Base-by-base conservation (phyloP, 2,888 invertebrate genomes). In the Sylvicola cinctus region DNA sequence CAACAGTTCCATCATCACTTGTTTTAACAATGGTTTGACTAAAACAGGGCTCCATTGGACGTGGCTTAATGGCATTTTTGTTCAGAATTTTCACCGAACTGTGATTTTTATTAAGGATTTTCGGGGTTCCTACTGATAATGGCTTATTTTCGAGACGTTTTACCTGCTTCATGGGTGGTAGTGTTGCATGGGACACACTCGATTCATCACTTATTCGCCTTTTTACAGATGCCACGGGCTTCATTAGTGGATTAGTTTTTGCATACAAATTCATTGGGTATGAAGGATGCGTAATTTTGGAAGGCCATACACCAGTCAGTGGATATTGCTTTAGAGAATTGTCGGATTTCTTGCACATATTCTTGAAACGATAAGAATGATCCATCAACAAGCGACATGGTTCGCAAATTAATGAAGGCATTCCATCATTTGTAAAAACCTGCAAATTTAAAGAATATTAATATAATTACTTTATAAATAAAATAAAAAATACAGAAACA, bases 281-380 rank as follows among this genome's bases (percentile, higher is more conserved):
- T 36, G 39, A 43, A 1, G 62, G 53, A 35, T 48, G 48, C 1
- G 48, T 45, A 35, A 71, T 52, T 2, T 66, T 53, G 33, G 62
- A 52, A 14, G 71, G 60, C 44, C 70, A 51, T 16, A 62, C 59
- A 16, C 75, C 77, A 20, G 70, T 70, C 26, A 74, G 63, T 16
- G 77, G 61, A 50, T 63, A 78, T 38, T 74, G 67, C 38, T 77
- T 63, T 6, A 80, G 55, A 2, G 69, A 63, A 43, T 74, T 76
- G 49, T 81, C 79, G 1, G 76, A 71, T 47, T 69, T 69, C 42
- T 76, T 74, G 45, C 78, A 79, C 48, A 78, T 70, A 38, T 73
- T 67, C 49, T 80, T 81, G 45, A 74, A 81, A 35, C 69, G 70
- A 55, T 78, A 79, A 32, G 70, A 70, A 39, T 73, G 61, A 38